phyloP scores from a whole-genome alignment of 1,140 invertebrate genomes.

The Gyrodactylus bullatarudis region DNA sequence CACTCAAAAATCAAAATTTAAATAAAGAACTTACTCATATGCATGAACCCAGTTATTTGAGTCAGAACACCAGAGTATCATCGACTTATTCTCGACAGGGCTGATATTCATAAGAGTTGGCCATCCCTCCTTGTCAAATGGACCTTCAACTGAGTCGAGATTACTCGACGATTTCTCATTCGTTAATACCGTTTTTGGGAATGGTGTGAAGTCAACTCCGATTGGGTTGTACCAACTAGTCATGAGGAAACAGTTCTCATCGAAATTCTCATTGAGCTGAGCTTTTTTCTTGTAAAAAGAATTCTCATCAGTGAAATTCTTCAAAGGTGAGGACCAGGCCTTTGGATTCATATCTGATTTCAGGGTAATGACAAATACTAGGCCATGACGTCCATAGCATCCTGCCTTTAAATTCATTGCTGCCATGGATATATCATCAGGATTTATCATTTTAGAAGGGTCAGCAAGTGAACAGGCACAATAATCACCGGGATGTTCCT shows the following conservation, averaged over 20 bases:
- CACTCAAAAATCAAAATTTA: too few species aligned
- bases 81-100: background rate
- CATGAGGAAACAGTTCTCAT: background rate
- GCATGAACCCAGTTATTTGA: background rate
- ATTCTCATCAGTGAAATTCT: background rate
- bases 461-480: background rate
- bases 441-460: background rate
- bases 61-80: background rate
- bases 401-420: background rate
- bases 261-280: background rate
- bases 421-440: background rate
- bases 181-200: too few species aligned
- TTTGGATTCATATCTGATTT: too few species aligned
- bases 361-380: background rate
- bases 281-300: background rate
- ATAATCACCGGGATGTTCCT: background rate
- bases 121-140: background rate
- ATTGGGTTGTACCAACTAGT: background rate
- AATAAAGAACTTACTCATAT: background rate
- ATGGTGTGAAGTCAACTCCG: background rate
- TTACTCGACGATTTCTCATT: background rate
- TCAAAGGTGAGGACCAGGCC: too few species aligned
- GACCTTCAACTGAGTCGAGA: background rate
- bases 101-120: background rate
- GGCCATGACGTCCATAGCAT: background rate